These are phyloP conservation scores for Harpagoxenus sublaevis DNA, from an alignment of 2,888 invertebrate genomes.

Conservation along the genomic window DNA sequence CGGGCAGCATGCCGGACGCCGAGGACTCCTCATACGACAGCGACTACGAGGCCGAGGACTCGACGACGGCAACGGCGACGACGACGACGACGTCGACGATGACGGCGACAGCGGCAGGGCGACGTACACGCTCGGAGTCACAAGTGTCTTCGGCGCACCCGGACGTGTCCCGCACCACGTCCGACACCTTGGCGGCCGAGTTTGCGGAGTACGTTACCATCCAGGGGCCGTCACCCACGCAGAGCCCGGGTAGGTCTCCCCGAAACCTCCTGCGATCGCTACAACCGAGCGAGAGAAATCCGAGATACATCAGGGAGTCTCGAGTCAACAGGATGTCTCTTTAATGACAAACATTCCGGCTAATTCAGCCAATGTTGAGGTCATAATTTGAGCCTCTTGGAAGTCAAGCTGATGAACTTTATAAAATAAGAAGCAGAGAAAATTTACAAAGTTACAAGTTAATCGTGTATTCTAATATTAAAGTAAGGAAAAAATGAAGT, in stretches of 20 bases:
- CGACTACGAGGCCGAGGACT: slow-evolving; percentile 89
- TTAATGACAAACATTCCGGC: neutral
- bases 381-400: neutral
- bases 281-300: neutral
- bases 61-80: slow-evolving; percentile 80
- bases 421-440: neutral
- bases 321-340: neutral
- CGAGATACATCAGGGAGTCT: neutral
- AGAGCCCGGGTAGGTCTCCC: slow-evolving; percentile 78
- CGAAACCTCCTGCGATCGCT: neutral
- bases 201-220: slow-evolving; percentile 94
- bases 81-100: slow-evolving; percentile 93
- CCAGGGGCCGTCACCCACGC: slow-evolving; percentile 78
- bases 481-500: neutral
- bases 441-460: neutral
- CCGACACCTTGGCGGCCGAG: slow-evolving; percentile 94
- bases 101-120: slow-evolving; percentile 92
- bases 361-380: neutral
- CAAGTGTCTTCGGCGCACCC: slow-evolving; percentile 88
- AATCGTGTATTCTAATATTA: neutral
- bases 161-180: slow-evolving; percentile 93
- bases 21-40: slow-evolving; percentile 96
- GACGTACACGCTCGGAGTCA: slow-evolving; percentile 75
- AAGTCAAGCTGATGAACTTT: neutral
- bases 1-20: slow-evolving; percentile 88